Evolutionary conservation across 2,888 invertebrate species (phyloP).

Genomic region (Blastobasis adustella): DNA sequence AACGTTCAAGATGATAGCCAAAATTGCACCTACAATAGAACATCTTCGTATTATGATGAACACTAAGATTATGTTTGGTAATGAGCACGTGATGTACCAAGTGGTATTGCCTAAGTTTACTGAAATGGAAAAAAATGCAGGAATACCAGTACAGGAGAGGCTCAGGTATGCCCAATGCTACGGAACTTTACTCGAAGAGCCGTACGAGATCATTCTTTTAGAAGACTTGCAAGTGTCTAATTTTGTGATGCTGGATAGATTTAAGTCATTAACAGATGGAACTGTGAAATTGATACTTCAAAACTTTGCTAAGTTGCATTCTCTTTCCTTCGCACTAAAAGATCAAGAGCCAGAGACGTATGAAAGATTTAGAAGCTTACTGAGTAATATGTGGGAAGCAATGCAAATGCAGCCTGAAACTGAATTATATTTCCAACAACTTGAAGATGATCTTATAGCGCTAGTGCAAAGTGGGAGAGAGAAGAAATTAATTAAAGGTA

Average conservation of each 20-base stretch:
- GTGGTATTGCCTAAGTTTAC: constrained; percentile 26
- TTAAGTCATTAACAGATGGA: constrained; percentile 6
- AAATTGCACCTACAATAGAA: constrained; percentile 31
- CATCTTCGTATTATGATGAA: constrained; percentile 13
- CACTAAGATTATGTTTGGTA: constrained; percentile 19
- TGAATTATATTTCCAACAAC: not conserved
- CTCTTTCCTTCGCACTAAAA: constrained; percentile 29
- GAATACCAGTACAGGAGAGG: constrained; percentile 22
- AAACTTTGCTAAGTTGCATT: constrained; percentile 29
- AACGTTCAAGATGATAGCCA: constrained; percentile 32
- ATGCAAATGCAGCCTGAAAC: not conserved
- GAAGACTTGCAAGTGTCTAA: constrained; percentile 29
- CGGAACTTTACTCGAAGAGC: constrained; percentile 21
- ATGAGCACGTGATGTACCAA: constrained; percentile 30
- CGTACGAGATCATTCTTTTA: constrained; percentile 33
- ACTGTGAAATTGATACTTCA: constrained; percentile 23
- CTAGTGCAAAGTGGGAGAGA: not conserved
- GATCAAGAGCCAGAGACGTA: constrained; percentile 18
- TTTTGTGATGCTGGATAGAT: constrained; percentile 27
- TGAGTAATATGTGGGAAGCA: not conserved
- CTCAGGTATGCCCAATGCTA: constrained; percentile 28
- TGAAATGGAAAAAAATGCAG: constrained; percentile 20
- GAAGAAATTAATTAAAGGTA: not conserved
- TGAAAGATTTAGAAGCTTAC: not conserved
- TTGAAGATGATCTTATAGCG: not conserved